Percentiles rank a stretch among this genome's conserved stretches.
Evolutionary conservation across 2,113 vertebrate species (phyloP).

Genomic region (Piliocolobus tephrosceles): DNA sequence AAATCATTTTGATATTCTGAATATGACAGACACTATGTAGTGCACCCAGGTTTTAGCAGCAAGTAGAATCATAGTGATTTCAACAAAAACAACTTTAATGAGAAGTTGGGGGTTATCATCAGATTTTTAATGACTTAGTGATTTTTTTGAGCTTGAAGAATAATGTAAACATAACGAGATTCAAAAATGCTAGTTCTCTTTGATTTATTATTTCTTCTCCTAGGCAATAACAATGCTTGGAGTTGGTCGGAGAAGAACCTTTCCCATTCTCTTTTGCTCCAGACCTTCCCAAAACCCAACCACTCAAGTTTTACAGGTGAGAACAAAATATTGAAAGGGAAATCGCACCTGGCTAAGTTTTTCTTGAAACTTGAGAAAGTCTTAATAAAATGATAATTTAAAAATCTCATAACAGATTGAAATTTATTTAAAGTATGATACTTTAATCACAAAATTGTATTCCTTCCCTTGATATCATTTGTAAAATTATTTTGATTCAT

Average conservation of each 20-base stretch:
- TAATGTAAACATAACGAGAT: background rate
- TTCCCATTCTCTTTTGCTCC: background rate
- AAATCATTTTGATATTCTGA: background rate
- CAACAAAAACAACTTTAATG: background rate
- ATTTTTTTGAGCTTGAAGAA: background rate
- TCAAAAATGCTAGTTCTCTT: background rate
- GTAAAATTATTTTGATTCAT: slow-evolving; percentile 8
- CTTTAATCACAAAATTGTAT: background rate
- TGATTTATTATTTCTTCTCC: background rate
- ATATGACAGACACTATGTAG: background rate
- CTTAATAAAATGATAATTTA: background rate
- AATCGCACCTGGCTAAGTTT: background rate
- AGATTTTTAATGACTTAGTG: background rate
- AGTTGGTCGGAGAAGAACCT: background rate
- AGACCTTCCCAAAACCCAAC: background rate
- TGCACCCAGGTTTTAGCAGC: background rate
- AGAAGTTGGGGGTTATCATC: background rate
- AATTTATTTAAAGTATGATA: background rate
- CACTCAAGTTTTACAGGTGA: background rate
- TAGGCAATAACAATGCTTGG: background rate
- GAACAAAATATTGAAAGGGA: background rate
- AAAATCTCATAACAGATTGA: background rate
- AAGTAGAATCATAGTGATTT: background rate
- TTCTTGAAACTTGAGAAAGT: background rate
- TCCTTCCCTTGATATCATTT: background rate